Percentiles rank a stretch among this genome's conserved stretches.
Evolutionary conservation across 2,888 invertebrate species (phyloP).

Genomic region (Acrobasis suavella): DNA sequence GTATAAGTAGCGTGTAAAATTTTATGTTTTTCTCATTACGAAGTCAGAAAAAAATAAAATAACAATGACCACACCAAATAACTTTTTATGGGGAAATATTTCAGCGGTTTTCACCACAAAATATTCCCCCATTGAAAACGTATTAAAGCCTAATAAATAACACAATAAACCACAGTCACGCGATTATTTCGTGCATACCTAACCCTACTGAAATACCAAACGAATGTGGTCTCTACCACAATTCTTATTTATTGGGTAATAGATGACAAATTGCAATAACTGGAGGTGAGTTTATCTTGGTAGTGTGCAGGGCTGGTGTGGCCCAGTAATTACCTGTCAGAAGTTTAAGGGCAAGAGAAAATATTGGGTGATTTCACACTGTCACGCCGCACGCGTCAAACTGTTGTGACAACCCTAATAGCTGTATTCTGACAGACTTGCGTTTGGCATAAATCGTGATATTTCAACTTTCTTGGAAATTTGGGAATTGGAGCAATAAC

Average conservation of each 20-base stretch:
- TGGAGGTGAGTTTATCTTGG: slow-evolving; percentile 22
- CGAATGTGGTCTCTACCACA: not conserved
- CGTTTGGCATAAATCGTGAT: slow-evolving; percentile 8
- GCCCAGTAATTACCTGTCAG: slow-evolving; percentile 39
- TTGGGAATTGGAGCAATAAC: not conserved
- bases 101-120: slow-evolving; percentile 22
- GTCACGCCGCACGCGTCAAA: slow-evolving; percentile 37
- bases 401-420: slow-evolving; percentile 27
- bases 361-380: slow-evolving; percentile 38
- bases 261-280: slow-evolving; percentile 20
- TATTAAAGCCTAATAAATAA: slow-evolving; percentile 38
- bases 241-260: not conserved
- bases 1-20: no score
- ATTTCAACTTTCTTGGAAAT: not conserved
- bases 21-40: no score
- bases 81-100: slow-evolving; percentile 16
- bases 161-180: slow-evolving; percentile 37
- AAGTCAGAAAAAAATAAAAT: not conserved
- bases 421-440: slow-evolving; percentile 25
- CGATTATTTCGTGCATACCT: slow-evolving; percentile 33
- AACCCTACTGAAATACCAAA: slow-evolving; percentile 20
- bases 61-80: slow-evolving; percentile 14
- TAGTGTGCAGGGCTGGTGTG: slow-evolving; percentile 28
- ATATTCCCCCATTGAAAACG: slow-evolving; percentile 34
- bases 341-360: slow-evolving; percentile 38